A percentile compares a stretch with the other conserved stretches of the same genome.
phyloP scores from a whole-genome alignment of 2,113 vertebrate genomes.

The human region DNA sequence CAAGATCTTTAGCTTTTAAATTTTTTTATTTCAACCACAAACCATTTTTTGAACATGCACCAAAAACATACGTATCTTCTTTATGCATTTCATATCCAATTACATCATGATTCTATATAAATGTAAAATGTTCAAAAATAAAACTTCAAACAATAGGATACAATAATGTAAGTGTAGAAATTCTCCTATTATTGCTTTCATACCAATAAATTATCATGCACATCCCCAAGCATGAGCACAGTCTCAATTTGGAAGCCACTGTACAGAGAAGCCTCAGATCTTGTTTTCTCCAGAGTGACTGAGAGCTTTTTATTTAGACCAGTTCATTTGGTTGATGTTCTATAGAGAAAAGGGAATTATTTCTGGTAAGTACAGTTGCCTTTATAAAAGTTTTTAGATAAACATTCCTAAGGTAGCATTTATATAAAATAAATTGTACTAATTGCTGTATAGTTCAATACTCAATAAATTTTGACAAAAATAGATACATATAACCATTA shows the following conservation, averaged over 20 bases:
- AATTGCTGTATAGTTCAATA: background rate
- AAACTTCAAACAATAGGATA: background rate
- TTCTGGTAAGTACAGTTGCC: background rate
- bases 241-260: background rate
- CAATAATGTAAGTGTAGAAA: background rate
- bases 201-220: background rate
- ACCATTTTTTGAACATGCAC: background rate
- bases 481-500: background rate
- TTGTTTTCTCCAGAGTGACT: background rate
- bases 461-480: background rate
- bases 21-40: background rate
- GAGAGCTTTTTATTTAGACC: background rate
- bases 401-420: background rate
- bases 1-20: background rate
- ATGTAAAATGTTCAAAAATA: background rate
- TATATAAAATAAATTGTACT: background rate
- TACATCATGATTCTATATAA: background rate
- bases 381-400: background rate
- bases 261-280: background rate
- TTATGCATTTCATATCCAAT: background rate
- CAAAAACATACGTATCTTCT: background rate
- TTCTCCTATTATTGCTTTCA: background rate
- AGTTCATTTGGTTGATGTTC: background rate
- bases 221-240: background rate
- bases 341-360: background rate